Base-by-base conservation (phyloP, 2,113 vertebrate genomes). In the Cyanoramphus novaezelandiae region DNA sequence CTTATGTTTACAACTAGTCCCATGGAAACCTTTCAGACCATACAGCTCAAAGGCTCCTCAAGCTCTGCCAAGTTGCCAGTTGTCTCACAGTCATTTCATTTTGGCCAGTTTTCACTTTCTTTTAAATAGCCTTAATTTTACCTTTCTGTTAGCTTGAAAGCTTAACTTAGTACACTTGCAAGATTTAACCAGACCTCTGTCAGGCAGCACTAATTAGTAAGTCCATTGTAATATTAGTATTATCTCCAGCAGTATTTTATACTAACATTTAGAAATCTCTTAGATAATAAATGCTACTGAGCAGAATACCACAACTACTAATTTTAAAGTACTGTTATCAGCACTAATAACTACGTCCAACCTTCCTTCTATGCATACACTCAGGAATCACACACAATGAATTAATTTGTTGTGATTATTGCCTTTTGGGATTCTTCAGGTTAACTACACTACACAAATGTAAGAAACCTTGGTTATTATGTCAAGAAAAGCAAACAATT, bases 361-460 rank as follows among this genome's bases (percentile, higher is more conserved):
- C 12, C 35, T 75, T 92, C 47, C 52, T 92, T 81, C 72, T 57
- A 60, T 31, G 33, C 14, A 55, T 37, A 64, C 50, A 74, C 14
- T 39, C 27, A 84, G 24, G 25, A 86, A 84, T 53, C 33, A 63
- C 18, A 78, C 6, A 47, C 20, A 93, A 94, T 64, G 20, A 95
- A 92, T 35, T 50, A 74, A 78, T 93, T 88, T 88, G 33, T 35
- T 86, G 94, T 82, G 63, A 91, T 78, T 75, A 83, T 31, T 64
- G 35, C 39, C 39, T 87, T 83, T 64, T 55, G 80, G 55, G 74
- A 78, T 72, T 74, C 43, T 86, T 86, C 57, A 83, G 55, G 39
- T 60, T 81, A 90, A 77, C 41, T 53, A 46, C 41, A 53, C 53
- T 64, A n/a, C 3, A 10, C 10, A 92, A 92, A 86, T 37, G 0